Conservation (phyloP, 1,140 invertebrate genomes). For the Medauroidea extradentata region DNA sequence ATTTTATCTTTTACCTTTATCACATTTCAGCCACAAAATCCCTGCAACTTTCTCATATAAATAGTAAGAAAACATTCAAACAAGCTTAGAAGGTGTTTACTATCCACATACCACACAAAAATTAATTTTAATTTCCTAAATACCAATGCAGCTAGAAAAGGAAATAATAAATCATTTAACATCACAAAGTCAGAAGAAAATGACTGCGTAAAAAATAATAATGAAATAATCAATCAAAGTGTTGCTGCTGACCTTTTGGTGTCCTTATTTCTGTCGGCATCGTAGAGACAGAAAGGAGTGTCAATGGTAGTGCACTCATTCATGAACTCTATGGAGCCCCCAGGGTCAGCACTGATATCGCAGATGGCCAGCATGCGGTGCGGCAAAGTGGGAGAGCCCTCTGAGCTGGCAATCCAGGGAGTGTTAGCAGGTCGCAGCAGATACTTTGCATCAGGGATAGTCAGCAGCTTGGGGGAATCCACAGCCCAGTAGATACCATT, state of each 20-base stretch:
- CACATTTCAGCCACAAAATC: no score
- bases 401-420: constrained; percentile 84
- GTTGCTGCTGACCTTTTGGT: constrained; percentile 81
- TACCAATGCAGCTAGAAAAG: no score
- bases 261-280: constrained; percentile 96
- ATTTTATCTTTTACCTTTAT: no score
- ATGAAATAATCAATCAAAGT: no score
- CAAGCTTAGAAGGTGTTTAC: no score
- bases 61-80: no score
- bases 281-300: constrained; percentile 97
- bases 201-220: no score
- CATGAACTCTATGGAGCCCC: constrained; percentile 99
- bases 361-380: constrained; percentile 90
- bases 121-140: no score
- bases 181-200: no score
- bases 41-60: no score
- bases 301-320: constrained; percentile 99
- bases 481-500: constrained; percentile 99
- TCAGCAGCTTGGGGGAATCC: constrained; percentile 90
- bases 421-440: constrained; percentile 81
- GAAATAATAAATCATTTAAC: no score
- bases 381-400: constrained; percentile 83
- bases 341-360: constrained; percentile 98
- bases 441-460: constrained; percentile 96
- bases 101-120: no score